Evolutionary conservation across 1,140 invertebrate species (phyloP), one percentile per base, ranked within the genome.

Genomic region (Panagrolaimus sp.): DNA sequence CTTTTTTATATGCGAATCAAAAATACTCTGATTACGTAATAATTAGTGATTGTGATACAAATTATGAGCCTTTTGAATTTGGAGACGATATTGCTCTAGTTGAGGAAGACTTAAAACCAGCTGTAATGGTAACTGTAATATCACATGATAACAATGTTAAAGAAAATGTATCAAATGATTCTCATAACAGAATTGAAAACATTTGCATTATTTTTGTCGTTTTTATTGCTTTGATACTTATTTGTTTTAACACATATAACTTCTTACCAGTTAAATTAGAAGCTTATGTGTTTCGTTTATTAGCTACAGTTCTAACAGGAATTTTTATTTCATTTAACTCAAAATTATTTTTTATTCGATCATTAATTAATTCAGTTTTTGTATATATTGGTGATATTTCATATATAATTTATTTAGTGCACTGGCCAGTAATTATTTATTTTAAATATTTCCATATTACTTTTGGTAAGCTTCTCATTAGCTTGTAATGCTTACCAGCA

Each of bases 391-490:
- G 51, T n/a, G 51, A 57, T 57, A 27, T 27, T 57, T 57, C 51
- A 27, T 57, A 57, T 20, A 4, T 11, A 25, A 57, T 57, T 3
- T 57, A 57, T 20, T 13, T 57, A 13, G n/a, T 57, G 3, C 51
- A 57, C 4, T 57, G 51, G 51, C 51, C 51, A 20, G n/a, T 57
- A 20, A 57, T 57, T 57, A 27, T 57, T 13, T 57, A 25, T 57
- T n/a, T 20, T 57, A 57, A 16, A 57, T 57, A 57, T 16, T 57
- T 57, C 27, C 2, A 38, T 7, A 38, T 38, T 4, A 38, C 2
- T 7, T 38, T 4, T 7, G 31, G 31, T 38, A n/a, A n/a, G n/a
- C n/a, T n/a, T n/a, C n/a, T n/a, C n/a, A n/a, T n/a, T n/a, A 38
- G 2, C 7, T 38, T 38, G 31, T 7, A 4, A n/a, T n/a, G n/a